Base-by-base conservation (phyloP, 2,888 invertebrate species). In the Crematogaster levior region DNA sequence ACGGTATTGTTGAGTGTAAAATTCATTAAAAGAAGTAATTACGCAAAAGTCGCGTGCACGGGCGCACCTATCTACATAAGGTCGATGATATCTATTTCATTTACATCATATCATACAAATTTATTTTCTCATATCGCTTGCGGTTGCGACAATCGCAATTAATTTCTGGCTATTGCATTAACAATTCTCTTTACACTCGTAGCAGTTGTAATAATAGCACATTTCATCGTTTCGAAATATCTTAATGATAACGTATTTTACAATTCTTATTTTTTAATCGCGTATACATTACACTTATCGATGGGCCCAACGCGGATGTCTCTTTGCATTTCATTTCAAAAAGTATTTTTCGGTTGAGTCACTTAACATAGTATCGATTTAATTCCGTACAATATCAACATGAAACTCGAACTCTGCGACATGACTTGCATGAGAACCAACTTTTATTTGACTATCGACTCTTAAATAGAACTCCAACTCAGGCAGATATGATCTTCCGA, bases 1-100 rank as follows among this genome's bases (percentile, higher is more conserved):
- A 6, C 7, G 3, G 3, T 84, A 77, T 68, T 37, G 34, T 79
- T 85, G 51, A 58, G 43, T 53, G 40, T 77, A 56, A 48, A 63
- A 84, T 72, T 48, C 63, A 81, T 58, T 72, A 24, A 83, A 75
- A 65, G 75, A 63, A 74, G 37, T 63, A 63, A 77, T 77, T 77
- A 27, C 65, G 18, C 30, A 18, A 40, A 68, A 77, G 43, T 79
- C 34, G 77, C 77, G 77, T 77, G 77, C 37, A 68, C 30, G 30
- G 10, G 15, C 10, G 12, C 18, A 43, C 40, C 12, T 77, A 77
- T 77, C 43, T 68, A 56, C 68, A 66, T 0, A 40, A 66, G 6
- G 40, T 66, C 30, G 68, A 77, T 68, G 56, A 68, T 77, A 77
- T 77, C 77, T 68, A 30, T 68, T 77, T 68, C 77, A 77, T 77